Evolutionary conservation across 2,113 vertebrate genomes (phyloP).

Genomic region (Cygnus buccinator): DNA sequence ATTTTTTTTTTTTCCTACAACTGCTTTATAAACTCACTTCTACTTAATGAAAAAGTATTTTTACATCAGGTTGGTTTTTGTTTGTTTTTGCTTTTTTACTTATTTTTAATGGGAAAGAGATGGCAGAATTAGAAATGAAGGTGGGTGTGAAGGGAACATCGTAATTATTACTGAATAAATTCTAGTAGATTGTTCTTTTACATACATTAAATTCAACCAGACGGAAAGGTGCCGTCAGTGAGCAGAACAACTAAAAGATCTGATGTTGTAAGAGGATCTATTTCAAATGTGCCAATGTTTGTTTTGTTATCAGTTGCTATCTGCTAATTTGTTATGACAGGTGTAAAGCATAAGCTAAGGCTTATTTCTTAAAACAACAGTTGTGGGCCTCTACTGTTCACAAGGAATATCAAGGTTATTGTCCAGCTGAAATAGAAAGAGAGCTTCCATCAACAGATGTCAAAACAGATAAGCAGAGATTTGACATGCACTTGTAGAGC

Average conservation of each 20-base stretch:
- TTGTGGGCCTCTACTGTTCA: conserved; percentile 48
- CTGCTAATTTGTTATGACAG: conserved; percentile 69
- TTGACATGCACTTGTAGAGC: conserved; percentile 81
- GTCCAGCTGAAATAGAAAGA: conserved; percentile 76
- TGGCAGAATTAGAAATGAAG: background rate
- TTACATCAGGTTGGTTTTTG: background rate
- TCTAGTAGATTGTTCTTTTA: background rate
- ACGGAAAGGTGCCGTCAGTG: background rate
- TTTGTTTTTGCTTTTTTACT: background rate
- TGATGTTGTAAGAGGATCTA: background rate
- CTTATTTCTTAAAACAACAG: conserved; percentile 56
- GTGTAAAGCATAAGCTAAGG: conserved; percentile 51
- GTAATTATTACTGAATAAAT: background rate
- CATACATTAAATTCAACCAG: background rate
- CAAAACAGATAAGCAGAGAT: conserved; percentile 83
- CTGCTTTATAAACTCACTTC: background rate
- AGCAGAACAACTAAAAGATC: background rate
- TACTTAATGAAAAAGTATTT: background rate
- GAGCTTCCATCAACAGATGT: conserved; percentile 84
- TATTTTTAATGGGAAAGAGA: background rate
- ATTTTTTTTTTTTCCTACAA: background rate
- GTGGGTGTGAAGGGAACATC: background rate
- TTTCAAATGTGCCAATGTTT: conserved; percentile 42
- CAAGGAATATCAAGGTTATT: conserved; percentile 82
- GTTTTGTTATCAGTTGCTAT: conserved; percentile 44